Evolutionary conservation across 2,797 vertebrate species (phyloP).

Genomic region (Cetoscarus ocellatus): DNA sequence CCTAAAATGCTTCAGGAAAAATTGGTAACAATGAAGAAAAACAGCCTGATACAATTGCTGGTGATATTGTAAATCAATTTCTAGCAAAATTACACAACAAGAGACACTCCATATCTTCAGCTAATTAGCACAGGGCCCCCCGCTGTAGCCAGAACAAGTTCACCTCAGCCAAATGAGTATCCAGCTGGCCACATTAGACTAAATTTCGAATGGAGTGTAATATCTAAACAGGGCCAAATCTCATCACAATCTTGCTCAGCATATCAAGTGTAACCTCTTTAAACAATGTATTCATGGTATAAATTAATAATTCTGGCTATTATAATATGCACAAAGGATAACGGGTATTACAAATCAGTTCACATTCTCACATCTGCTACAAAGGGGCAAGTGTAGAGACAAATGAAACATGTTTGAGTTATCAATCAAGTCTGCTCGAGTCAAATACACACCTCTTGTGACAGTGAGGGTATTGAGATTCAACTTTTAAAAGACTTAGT

Average conservation of each 20-base stretch:
- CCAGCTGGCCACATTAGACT: constrained; percentile 25
- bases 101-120: constrained; percentile 11
- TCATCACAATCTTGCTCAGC: constrained; percentile 52
- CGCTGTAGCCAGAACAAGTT: constrained; percentile 3
- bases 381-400: constrained; percentile 3
- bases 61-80: constrained; percentile 17
- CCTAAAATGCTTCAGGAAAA: not conserved
- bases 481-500: constrained; percentile 20
- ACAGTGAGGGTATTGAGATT: constrained; percentile 12
- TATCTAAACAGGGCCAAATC: constrained; percentile 53
- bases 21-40: not conserved
- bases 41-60: not conserved
- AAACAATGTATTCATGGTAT: constrained; percentile 69
- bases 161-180: constrained; percentile 30
- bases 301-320: constrained; percentile 72
- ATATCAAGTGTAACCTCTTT: constrained; percentile 61
- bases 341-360: constrained; percentile 72
- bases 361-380: constrained; percentile 49
- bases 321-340: constrained; percentile 77
- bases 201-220: constrained; percentile 27
- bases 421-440: constrained; percentile 45
- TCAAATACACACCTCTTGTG: constrained; percentile 26
- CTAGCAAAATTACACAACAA: not conserved
- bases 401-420: constrained; percentile 51
- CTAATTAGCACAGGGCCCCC: constrained; percentile 1